Percentiles rank a stretch among this genome's conserved stretches.
Evolutionary conservation across 1,140 invertebrate species (phyloP).

Genomic region (Lordiphosa stackelbergi): DNA sequence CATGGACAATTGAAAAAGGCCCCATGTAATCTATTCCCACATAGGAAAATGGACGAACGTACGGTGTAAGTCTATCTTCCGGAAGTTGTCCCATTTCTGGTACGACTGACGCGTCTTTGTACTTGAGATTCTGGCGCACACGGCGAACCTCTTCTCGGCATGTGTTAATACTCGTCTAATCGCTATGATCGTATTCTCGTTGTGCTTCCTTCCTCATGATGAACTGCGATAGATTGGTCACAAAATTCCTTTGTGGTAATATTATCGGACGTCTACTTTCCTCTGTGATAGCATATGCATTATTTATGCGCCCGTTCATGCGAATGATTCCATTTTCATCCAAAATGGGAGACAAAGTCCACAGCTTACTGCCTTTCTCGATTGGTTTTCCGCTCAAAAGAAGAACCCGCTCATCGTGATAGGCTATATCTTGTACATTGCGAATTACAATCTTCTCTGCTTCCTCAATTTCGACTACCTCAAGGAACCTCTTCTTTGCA

Average conservation of each 20-base stretch:
- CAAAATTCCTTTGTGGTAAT: neutral
- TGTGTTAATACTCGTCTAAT: constrained; percentile 1
- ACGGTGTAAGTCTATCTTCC: too few species aligned
- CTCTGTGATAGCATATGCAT: neutral
- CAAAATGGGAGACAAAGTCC: too few species aligned
- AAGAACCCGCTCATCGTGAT: neutral
- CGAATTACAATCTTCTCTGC: neutral
- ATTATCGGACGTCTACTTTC: constrained; percentile 2
- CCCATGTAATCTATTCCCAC: too few species aligned
- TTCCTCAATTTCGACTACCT: neutral
- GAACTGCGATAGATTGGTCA: neutral
- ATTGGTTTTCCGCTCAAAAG: too few species aligned
- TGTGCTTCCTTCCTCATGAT: constrained; percentile 4
- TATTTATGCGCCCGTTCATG: constrained; percentile 1
- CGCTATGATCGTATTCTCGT: constrained; percentile 5
- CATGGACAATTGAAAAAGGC: too few species aligned
- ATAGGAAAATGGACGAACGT: too few species aligned
- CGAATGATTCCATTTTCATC: neutral
- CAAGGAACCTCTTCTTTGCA: too few species aligned
- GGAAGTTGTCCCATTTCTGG: too few species aligned
- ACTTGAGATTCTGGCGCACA: too few species aligned
- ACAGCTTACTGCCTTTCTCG: too few species aligned
- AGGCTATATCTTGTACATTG: neutral
- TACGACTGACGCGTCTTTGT: too few species aligned
- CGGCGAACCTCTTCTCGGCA: neutral